Evolutionary conservation across 2,113 vertebrate genomes (phyloP), one percentile per base, ranked within the genome.

Genomic region (Ciconia boyciana): DNA sequence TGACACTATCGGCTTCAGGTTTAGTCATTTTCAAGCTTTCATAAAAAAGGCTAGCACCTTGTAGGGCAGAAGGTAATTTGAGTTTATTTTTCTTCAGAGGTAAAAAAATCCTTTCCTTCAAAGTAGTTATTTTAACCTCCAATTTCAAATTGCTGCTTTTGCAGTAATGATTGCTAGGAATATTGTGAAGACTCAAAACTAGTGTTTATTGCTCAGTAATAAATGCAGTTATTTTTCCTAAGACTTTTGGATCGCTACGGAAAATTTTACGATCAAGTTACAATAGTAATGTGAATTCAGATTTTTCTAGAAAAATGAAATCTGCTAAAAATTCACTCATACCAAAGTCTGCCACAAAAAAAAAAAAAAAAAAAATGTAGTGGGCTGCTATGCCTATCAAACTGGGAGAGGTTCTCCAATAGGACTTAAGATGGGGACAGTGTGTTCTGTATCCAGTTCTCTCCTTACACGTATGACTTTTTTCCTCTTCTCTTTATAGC

Each of bases 81-180:
- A 54, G 51, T 87, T 90, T 92, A 60, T 75, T 76, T 66, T 88
- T 83, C 87, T 86, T 74, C 36, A 48, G 26, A 68, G 10, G 41
- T 49, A 41, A 90, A 88, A 84, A 54, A 24, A 17, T 54, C 28
- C 2, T 58, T 81, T 80, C 49, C 78, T 74, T 70, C 29, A n/a
- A 72, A 94, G 49, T 36, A 24, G 9, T 83, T 46, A 83, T 77
- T 83, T 95, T 87, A 85, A 57, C 14, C 26, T 94, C 29, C 81
- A 87, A 43, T 93, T 97, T 94, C 64, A 90, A 77, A 69, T 62
- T 80, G 16, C 70, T 78, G 8, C 48, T 75, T 87, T 93, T 86
- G 44, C 46, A 57, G 46, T 80, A 89, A 80, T 34, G 61, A 84
- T 69, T 61, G 39, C 49, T 85, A 58, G 79, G 68, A 92, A 76